These are phyloP conservation scores for Zingel zingel DNA, from an alignment of 2,113 vertebrate species.

Conservation along the genomic window DNA sequence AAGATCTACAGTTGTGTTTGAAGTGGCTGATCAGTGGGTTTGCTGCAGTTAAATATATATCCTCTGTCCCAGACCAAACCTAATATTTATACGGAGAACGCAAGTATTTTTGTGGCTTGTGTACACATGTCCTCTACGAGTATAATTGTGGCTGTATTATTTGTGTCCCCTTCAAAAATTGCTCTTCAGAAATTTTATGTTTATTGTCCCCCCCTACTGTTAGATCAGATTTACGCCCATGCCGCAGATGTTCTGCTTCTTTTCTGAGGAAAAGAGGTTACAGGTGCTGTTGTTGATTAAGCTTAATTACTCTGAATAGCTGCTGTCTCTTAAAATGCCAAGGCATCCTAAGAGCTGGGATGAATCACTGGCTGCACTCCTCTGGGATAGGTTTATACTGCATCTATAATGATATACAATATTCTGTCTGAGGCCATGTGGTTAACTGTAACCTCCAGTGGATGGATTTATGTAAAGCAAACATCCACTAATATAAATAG, in stretches of 20 bases:
- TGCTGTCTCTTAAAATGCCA: constrained; percentile 35
- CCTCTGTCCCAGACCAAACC: too few species aligned
- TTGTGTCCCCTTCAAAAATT: too few species aligned
- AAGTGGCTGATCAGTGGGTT: too few species aligned
- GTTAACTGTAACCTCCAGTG: not conserved
- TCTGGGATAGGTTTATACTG: constrained; percentile 10
- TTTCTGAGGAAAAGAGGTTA: constrained; percentile 44
- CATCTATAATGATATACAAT: not conserved
- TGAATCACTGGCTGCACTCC: constrained; percentile 21
- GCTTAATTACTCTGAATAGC: constrained; percentile 53
- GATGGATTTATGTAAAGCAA: not conserved
- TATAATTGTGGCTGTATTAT: too few species aligned
- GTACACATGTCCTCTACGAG: too few species aligned
- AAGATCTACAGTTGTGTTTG: too few species aligned
- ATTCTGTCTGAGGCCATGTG: not conserved
- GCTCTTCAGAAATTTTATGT: too few species aligned
- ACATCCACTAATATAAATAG: not conserved
- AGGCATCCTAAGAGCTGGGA: constrained; percentile 12
- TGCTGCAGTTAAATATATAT: too few species aligned
- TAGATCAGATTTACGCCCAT: too few species aligned
- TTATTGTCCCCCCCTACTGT: too few species aligned
- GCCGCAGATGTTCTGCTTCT: constrained; percentile 55
- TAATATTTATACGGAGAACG: too few species aligned
- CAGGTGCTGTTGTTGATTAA: constrained; percentile 59
- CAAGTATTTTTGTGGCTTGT: too few species aligned